These are phyloP conservation scores for Synanthedon vespiformis DNA, from an alignment of 2,888 invertebrate genomes.

Conservation along the genomic window DNA sequence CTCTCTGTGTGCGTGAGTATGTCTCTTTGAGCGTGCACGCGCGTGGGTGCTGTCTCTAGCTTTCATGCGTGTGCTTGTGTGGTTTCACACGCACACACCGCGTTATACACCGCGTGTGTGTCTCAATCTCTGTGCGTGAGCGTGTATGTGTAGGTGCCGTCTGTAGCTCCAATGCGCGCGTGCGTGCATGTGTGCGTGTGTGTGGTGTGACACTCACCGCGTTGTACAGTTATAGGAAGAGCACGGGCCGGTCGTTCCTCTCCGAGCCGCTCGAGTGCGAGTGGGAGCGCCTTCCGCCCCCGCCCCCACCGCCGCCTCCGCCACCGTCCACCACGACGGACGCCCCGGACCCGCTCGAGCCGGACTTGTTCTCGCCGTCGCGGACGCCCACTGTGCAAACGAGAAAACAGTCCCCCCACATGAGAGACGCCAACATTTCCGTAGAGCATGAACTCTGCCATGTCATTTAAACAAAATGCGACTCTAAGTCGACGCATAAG, in stretches of 20 bases:
- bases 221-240: conserved; percentile 40
- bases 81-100: too few relatives aligned
- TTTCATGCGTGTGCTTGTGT: too few relatives aligned
- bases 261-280: conserved; percentile 56
- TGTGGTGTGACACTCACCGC: conserved; percentile 12
- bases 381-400: conserved; percentile 14
- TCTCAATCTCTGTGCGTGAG: too few relatives aligned
- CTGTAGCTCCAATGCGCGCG: too few relatives aligned
- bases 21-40: too few relatives aligned
- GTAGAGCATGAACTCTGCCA: too few relatives aligned
- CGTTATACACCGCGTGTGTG: too few relatives aligned
- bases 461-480: too few relatives aligned
- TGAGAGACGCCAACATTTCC: not conserved
- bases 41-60: too few relatives aligned
- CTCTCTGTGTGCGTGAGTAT: too few relatives aligned
- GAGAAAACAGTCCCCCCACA: not conserved
- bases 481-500: too few relatives aligned
- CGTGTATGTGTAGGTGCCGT: too few relatives aligned
- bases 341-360: conserved; percentile 41
- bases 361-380: conserved; percentile 40
- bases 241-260: conserved; percentile 43
- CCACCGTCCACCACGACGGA: conserved; percentile 47
- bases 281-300: conserved; percentile 13
- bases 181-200: not conserved
- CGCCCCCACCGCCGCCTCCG: conserved; percentile 40